Evolutionary conservation across 2,888 invertebrate genomes (phyloP), one percentile per base, ranked within the genome.

Genomic region (Standfussiana lucernea): DNA sequence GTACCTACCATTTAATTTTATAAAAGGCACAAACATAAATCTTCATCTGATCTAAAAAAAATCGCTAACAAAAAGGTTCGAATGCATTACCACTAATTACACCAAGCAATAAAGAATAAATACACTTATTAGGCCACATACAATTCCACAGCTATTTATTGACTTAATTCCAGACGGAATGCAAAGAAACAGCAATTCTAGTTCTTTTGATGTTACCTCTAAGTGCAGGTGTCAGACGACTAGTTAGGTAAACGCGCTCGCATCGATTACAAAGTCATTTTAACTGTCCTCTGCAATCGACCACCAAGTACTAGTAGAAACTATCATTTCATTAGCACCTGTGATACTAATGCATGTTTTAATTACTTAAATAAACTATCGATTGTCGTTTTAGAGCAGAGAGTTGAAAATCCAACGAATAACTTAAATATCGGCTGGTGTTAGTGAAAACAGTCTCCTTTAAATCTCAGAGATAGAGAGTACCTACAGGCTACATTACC

Each of bases 181-280:
- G 28, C 8, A 37, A 65, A 65, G 18, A 53, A 61, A 59, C 3
- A 61, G 7, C 1, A 50, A 24, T 37, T 50, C 21, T 42, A 62
- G 15, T 64, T 42, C 13, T 77, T 42, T 24, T 24, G 50, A 18
- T 18, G 11, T 42, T n/a, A 42, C n/a, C 35, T 35, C n/a, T 28
- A 11, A 45, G 7, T 35, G 37, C 70, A 78, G 47, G 47, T 79
- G 69, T n/a, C n/a, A 11, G 8, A n/a, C 24, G 8, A 8, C 37
- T 47, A 66, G 24, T 42, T 45, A 45, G 3, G 24, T 59, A 56
- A 79, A 74, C 37, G 2, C n/a, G 53, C 4, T 11, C 4, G 4
- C 21, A 62, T 47, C 53, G 47, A 79, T 79, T 79, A 74, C 62
- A n/a, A 75, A 71, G 71, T 61, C 47, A 61, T 79, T 53, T 1